phyloP scores from a whole-genome alignment of 2,888 invertebrate genomes.

The Melanargia galathea region DNA sequence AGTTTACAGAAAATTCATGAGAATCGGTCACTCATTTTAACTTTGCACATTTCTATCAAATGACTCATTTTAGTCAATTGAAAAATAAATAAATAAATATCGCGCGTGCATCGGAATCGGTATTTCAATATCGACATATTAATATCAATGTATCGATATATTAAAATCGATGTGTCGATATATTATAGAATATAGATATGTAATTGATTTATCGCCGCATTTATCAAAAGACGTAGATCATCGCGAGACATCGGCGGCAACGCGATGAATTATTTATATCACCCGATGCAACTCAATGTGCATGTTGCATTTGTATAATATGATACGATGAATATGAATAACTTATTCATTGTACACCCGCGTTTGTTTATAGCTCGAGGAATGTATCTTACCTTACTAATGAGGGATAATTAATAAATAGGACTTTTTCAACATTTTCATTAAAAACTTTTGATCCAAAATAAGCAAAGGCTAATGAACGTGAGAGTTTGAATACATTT shows the following conservation, averaged over 20 bases:
- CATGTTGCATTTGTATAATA: slow-evolving; percentile 22
- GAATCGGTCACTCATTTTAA: no score
- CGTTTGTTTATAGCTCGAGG: background rate
- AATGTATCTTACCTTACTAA: background rate
- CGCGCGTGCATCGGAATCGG: background rate
- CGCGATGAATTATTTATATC: slow-evolving; percentile 31
- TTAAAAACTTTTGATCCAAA: no score
- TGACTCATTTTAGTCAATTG: no score
- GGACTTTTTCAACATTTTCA: no score
- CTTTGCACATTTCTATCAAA: no score
- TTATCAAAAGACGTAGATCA: slow-evolving; percentile 22
- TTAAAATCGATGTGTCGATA: background rate
- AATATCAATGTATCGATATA: background rate
- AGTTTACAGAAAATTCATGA: no score
- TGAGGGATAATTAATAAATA: no score
- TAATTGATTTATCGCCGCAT: slow-evolving; percentile 11
- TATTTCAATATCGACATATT: background rate
- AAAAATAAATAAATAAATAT: no score
- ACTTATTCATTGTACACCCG: background rate
- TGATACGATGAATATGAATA: slow-evolving; percentile 12
- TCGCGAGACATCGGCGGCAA: slow-evolving; percentile 21
- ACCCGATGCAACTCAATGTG: slow-evolving; percentile 20
- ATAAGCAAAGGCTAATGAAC: no score
- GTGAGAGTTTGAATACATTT: no score
- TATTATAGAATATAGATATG: no score